Evolutionary conservation across 2,797 vertebrate species (phyloP).

Genomic region (Rallus crepitans): DNA sequence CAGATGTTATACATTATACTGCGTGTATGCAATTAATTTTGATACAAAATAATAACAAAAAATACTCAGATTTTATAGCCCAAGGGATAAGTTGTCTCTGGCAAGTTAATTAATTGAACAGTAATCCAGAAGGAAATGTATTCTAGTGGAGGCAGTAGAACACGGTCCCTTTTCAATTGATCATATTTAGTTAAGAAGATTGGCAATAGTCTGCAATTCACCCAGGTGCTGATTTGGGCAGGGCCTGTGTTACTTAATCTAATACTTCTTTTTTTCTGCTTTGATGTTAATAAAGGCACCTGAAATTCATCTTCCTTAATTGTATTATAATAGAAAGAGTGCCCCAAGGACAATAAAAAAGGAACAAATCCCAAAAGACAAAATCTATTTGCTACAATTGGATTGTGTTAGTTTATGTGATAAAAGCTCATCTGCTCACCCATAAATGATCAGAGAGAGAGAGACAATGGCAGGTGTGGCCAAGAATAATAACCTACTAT

Average conservation of each 20-base stretch:
- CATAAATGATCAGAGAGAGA: neutral
- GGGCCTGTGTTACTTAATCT: constrained; percentile 43
- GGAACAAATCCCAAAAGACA: neutral
- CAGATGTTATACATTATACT: neutral
- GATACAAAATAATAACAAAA: constrained; percentile 6
- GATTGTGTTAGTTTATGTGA: neutral
- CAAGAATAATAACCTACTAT: neutral
- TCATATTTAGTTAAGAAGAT: constrained; percentile 51
- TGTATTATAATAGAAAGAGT: constrained; percentile 23
- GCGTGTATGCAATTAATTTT: neutral
- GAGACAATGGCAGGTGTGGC: neutral
- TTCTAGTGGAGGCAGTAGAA: constrained; percentile 1
- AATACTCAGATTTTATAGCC: neutral
- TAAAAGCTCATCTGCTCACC: neutral
- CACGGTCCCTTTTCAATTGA: constrained; percentile 33
- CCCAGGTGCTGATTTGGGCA: constrained; percentile 38
- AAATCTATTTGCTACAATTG: neutral
- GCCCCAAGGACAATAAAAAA: neutral
- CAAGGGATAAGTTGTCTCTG: neutral
- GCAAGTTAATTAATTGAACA: constrained; percentile 57
- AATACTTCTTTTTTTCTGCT: neutral
- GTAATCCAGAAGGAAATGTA: constrained; percentile 26
- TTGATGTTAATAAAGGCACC: constrained; percentile 15
- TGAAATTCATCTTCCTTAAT: constrained; percentile 48
- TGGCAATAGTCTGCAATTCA: constrained; percentile 38